A percentile compares a stretch with the other conserved stretches of the same genome.
phyloP scores from a whole-genome alignment of 2,797 vertebrate species.

The Cryptoblepharus egeriae region DNA sequence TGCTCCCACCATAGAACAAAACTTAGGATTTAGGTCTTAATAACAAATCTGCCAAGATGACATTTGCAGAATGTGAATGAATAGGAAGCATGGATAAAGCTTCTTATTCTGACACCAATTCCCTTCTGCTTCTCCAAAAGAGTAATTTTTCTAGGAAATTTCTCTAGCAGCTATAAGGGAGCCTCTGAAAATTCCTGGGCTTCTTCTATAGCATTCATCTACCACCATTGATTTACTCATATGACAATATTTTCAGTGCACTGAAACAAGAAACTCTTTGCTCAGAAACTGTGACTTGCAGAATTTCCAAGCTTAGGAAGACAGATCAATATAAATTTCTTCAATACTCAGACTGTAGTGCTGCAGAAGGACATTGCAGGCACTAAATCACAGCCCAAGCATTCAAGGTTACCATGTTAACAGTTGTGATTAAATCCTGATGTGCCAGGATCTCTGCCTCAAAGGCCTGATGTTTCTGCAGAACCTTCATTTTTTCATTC shows the following conservation, averaged over 20 bases:
- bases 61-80: not conserved
- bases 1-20: not conserved
- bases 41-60: constrained; percentile 13
- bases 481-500: constrained; percentile 84
- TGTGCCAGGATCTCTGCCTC: constrained; percentile 90
- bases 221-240: not conserved
- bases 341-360: no score
- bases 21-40: no score
- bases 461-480: constrained; percentile 90
- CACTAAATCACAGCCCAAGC: not conserved
- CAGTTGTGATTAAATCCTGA: constrained; percentile 78
- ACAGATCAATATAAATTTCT: not conserved
- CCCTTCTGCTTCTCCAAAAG: no score
- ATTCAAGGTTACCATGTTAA: constrained; percentile 75
- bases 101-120: not conserved
- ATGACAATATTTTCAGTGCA: not conserved
- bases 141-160: no score
- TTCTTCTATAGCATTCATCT: not conserved
- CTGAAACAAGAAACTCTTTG: not conserved
- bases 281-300: not conserved
- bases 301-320: not conserved
- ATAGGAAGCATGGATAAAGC: not conserved
- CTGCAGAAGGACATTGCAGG: not conserved
- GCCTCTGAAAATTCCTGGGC: not conserved
- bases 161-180: not conserved